Percentiles rank a stretch among this genome's conserved stretches.
phyloP scores from a whole-genome alignment of 2,888 invertebrate species.

The Agapetus fuscipes region DNA sequence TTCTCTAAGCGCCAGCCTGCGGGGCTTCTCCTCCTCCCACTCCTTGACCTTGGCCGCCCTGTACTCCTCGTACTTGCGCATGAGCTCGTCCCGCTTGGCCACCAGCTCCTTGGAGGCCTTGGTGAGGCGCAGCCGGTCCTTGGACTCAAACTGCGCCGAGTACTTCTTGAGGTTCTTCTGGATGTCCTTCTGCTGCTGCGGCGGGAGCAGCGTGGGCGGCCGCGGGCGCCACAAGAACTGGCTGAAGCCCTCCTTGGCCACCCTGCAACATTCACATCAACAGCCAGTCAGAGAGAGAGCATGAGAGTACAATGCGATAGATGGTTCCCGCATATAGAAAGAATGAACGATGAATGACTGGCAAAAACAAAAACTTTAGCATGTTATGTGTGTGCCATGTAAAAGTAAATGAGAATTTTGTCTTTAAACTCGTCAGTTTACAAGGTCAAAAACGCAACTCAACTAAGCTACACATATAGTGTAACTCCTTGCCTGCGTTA shows the following conservation, averaged over 20 bases:
- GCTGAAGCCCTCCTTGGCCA: conserved; percentile 86
- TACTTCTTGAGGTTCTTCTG: conserved; percentile 97
- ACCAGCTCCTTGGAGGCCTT: conserved; percentile 93
- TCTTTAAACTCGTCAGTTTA: no score
- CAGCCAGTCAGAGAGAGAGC: no score
- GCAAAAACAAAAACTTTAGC: conserved; percentile 50
- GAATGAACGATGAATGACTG: no score
- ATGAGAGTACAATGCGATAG: no score
- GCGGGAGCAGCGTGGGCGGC: conserved; percentile 72
- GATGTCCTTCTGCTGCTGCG: conserved; percentile 86
- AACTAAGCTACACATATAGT: no score
- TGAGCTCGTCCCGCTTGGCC: conserved; percentile 80
- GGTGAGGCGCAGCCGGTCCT: conserved; percentile 86
- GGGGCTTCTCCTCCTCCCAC: conserved; percentile 68
- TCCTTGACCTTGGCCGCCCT: conserved; percentile 64
- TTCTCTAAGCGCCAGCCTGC: conserved; percentile 75
- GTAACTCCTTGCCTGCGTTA: no score
- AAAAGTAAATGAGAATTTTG: no score
- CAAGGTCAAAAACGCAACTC: no score
- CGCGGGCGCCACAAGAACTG: conserved; percentile 95
- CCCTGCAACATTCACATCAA: conserved; percentile 36
- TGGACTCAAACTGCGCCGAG: conserved; percentile 90
- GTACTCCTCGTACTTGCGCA: conserved; percentile 79
- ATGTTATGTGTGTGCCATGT: no score
- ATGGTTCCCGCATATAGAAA: no score